phyloP scores from a whole-genome alignment of 2,113 vertebrate species.

The Trinectes maculatus region DNA sequence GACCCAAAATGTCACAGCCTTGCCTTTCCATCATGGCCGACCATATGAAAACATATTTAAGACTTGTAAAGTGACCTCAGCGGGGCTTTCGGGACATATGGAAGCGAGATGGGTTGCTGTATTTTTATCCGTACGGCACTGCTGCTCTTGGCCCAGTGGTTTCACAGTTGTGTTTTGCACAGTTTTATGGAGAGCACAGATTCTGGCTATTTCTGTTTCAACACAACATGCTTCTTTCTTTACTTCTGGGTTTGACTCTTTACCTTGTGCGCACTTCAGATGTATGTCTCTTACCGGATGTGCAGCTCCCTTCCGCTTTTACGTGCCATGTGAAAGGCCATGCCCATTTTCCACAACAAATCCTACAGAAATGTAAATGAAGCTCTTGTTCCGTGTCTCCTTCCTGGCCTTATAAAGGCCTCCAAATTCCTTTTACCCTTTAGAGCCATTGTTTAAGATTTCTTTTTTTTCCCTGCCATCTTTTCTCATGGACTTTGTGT shows the following conservation, averaged over 20 bases:
- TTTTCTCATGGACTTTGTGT: constrained; percentile 18
- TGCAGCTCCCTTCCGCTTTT: constrained; percentile 37
- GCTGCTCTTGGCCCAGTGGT: constrained; percentile 18
- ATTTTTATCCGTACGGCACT: constrained; percentile 45
- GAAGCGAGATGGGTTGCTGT: constrained; percentile 38
- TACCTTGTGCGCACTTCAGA: constrained; percentile 34
- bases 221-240: constrained; percentile 11
- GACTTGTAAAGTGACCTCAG: constrained; percentile 60
- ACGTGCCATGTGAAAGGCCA: constrained; percentile 5
- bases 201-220: constrained; percentile 2
- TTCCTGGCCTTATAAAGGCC: constrained; percentile 1
- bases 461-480: constrained; percentile 25
- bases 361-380: constrained; percentile 41
- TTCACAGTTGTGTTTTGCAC: constrained; percentile 44
- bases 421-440: constrained; percentile 27
- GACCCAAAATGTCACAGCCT: constrained; percentile 58
- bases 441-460: constrained; percentile 33
- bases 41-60: constrained; percentile 62
- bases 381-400: constrained; percentile 18
- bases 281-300: constrained; percentile 18
- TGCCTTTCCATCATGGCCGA: constrained; percentile 52
- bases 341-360: constrained; percentile 27
- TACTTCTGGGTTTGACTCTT: constrained; percentile 2
- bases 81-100: constrained; percentile 50
- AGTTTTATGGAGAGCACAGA: constrained; percentile 11